phyloP scores from a whole-genome alignment of 2,888 invertebrate species.

The Athetis lepigone region DNA sequence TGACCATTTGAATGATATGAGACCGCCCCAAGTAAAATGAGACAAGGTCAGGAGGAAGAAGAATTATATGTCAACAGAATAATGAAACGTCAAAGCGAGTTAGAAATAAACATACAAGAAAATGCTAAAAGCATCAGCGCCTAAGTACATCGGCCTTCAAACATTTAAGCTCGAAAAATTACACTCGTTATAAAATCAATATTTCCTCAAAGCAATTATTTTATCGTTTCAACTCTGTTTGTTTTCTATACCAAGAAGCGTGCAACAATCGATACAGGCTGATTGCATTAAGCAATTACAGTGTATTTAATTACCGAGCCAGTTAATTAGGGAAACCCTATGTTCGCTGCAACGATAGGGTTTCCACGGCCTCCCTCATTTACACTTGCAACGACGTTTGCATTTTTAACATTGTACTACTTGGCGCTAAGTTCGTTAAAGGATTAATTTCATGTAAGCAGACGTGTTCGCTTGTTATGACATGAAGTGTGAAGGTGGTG shows the following conservation, averaged over 20 bases:
- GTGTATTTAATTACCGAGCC: constrained; percentile 87
- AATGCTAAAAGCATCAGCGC: background rate
- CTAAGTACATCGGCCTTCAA: constrained; percentile 24
- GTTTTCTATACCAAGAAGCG: constrained; percentile 58
- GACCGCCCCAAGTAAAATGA: too few relatives aligned
- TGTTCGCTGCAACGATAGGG: constrained; percentile 78
- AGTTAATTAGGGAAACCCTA: constrained; percentile 89
- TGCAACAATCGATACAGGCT: constrained; percentile 69
- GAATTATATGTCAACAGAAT: too few relatives aligned
- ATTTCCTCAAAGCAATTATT: constrained; percentile 53
- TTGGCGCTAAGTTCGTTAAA: constrained; percentile 66
- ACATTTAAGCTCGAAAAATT: constrained; percentile 43
- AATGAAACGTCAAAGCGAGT: too few relatives aligned
- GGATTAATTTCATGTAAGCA: constrained; percentile 68
- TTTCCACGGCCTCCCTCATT: constrained; percentile 86
- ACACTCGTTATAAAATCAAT: constrained; percentile 55
- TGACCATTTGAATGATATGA: too few relatives aligned
- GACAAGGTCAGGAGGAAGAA: too few relatives aligned
- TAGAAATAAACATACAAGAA: constrained; percentile 34
- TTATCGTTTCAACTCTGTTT: constrained; percentile 51
- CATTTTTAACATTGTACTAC: constrained; percentile 73
- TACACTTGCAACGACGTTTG: constrained; percentile 85
- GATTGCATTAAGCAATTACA: constrained; percentile 89
- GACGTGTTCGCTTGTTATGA: constrained; percentile 58
- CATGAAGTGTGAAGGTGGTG: constrained; percentile 28